Conservation (phyloP, 2,797 vertebrate genomes). For the Hydrocynus forskahlii region DNA sequence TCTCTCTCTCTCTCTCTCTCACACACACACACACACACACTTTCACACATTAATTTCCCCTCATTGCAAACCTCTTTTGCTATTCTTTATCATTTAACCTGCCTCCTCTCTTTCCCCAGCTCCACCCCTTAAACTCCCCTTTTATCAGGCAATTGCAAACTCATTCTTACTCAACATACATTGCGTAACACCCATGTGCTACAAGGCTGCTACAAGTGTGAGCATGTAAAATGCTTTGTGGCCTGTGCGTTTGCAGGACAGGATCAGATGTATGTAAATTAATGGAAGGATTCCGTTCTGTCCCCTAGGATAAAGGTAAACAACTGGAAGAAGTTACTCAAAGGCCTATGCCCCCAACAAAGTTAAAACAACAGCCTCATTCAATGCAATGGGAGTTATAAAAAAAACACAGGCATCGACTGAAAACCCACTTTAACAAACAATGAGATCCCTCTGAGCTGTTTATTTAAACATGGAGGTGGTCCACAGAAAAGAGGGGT, state of each 20-base stretch:
- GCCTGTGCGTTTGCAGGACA: not conserved
- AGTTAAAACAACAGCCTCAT: not conserved
- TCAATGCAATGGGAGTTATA: not conserved
- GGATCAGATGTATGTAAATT: not conserved
- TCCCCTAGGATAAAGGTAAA: not conserved
- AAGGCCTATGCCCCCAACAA: not conserved
- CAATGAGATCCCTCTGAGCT: not conserved
- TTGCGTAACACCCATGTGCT: not conserved
- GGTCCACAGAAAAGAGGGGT: not conserved
- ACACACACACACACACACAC: no score
- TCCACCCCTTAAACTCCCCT: constrained; percentile 1
- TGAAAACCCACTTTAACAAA: not conserved
- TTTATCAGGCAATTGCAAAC: constrained; percentile 17
- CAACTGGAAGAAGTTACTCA: not conserved
- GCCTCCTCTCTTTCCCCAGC: not conserved
- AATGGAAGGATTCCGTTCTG: not conserved
- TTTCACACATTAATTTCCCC: constrained; percentile 40
- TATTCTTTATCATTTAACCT: not conserved
- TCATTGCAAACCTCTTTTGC: not conserved
- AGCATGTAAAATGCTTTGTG: not conserved
- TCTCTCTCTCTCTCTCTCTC: no score
- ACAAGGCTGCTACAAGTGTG: not conserved
- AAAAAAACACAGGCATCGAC: not conserved
- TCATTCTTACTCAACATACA: constrained; percentile 11
- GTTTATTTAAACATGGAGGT: not conserved